Conservation (phyloP, 2,113 vertebrate genomes). For the Recurvirostra avosetta region DNA sequence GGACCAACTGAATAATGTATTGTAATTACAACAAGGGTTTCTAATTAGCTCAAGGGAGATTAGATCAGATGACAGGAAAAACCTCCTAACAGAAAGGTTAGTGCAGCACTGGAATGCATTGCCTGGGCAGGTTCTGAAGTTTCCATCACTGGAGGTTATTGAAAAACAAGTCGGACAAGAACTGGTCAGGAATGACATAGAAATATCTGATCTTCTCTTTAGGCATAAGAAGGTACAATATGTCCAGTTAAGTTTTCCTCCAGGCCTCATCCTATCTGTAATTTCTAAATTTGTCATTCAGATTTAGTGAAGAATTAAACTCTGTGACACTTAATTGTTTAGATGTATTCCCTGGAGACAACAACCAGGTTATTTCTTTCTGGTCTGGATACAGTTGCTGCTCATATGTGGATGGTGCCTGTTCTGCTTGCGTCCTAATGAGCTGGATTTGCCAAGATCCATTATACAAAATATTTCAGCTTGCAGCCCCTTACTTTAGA, state of each 20-base stretch:
- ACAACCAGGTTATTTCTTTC: neutral
- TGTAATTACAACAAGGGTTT: neutral
- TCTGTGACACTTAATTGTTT: neutral
- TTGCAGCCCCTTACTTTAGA: neutral
- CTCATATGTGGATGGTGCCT: neutral
- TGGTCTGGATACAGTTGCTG: neutral
- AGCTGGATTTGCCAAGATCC: neutral
- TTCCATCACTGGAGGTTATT: neutral
- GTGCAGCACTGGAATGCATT: neutral
- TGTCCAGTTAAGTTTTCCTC: neutral
- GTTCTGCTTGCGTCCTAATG: neutral
- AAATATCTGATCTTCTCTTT: neutral
- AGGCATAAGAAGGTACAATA: neutral
- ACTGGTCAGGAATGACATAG: neutral
- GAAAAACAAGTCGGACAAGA: neutral
- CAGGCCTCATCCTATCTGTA: neutral
- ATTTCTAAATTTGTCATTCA: neutral
- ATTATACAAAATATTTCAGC: neutral
- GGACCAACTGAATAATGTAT: neutral
- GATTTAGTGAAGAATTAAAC: neutral
- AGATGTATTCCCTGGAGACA: neutral
- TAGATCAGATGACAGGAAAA: conserved; percentile 32
- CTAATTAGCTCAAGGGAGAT: conserved; percentile 10
- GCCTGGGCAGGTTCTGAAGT: neutral
- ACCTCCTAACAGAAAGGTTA: neutral